Percentiles rank a stretch among this genome's conserved stretches.
phyloP scores from a whole-genome alignment of 2,113 vertebrate species.

The Tricholaema leucomelas region DNA sequence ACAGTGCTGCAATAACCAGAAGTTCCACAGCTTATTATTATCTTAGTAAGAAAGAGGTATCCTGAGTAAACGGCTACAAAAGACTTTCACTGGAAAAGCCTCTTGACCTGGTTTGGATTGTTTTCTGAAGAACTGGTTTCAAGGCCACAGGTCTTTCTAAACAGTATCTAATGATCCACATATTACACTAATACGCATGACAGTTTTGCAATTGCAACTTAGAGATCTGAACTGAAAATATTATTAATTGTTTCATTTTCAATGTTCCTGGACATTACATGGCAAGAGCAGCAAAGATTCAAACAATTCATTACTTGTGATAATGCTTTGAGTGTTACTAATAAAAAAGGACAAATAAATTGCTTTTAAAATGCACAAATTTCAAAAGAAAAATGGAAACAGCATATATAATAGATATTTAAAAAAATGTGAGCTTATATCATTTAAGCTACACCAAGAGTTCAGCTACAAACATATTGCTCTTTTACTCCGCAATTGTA shows the following conservation, averaged over 20 bases:
- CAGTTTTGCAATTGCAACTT: neutral
- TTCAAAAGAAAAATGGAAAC: neutral
- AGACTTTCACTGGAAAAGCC: neutral
- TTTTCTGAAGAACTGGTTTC: slow-evolving; percentile 7
- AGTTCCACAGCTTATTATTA: neutral
- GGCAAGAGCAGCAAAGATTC: neutral
- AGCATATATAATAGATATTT: neutral
- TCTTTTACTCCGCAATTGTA: neutral
- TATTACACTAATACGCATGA: neutral
- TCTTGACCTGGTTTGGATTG: neutral
- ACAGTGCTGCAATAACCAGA: neutral
- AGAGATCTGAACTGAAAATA: neutral
- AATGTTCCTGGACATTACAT: neutral
- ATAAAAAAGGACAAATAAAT: neutral
- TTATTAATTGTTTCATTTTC: neutral
- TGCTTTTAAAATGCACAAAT: neutral
- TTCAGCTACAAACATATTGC: neutral
- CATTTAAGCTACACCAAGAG: neutral
- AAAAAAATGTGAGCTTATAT: neutral
- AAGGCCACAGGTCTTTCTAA: neutral
- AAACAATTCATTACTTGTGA: neutral
- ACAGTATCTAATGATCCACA: neutral
- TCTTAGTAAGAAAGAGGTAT: neutral
- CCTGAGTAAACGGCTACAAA: neutral
- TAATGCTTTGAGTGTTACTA: neutral